Conservation (phyloP, 2,113 vertebrate genomes). For the Paralichthys olivaceus region DNA sequence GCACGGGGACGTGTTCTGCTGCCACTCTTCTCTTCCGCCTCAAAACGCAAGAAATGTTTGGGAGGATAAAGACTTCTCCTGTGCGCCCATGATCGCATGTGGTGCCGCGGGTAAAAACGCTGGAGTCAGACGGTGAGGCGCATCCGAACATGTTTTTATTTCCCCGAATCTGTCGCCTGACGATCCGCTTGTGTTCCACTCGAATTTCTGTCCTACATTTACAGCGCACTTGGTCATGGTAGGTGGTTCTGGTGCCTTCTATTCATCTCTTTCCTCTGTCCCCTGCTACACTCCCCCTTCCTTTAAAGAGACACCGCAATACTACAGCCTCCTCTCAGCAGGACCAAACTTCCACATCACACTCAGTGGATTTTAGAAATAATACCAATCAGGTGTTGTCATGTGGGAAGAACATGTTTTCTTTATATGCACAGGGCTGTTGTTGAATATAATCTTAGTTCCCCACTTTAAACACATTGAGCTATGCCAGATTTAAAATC, state of each 20-base stretch:
- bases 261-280: slow-evolving; percentile 80
- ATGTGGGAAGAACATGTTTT: too few species aligned
- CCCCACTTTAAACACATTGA: too few species aligned
- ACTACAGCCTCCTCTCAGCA: slow-evolving; percentile 56
- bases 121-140: slow-evolving; percentile 58
- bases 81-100: slow-evolving; percentile 64
- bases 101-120: slow-evolving; percentile 50
- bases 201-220: slow-evolving; percentile 78
- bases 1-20: slow-evolving; percentile 51
- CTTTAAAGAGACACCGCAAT: slow-evolving; percentile 81
- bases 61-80: slow-evolving; percentile 67
- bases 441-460: too few species aligned
- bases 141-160: slow-evolving; percentile 74
- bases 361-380: not conserved
- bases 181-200: slow-evolving; percentile 71
- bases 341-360: slow-evolving; percentile 32
- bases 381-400: too few species aligned
- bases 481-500: too few species aligned
- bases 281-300: slow-evolving; percentile 79
- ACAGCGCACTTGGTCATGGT: slow-evolving; percentile 78
- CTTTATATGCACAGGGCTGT: too few species aligned
- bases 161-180: slow-evolving; percentile 56
- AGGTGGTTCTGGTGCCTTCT: slow-evolving; percentile 82
- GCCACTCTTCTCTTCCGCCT: slow-evolving; percentile 73
- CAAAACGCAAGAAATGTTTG: slow-evolving; percentile 67